phyloP scores from a whole-genome alignment of 2,888 invertebrate genomes.

The Habrosyne pyritoides region DNA sequence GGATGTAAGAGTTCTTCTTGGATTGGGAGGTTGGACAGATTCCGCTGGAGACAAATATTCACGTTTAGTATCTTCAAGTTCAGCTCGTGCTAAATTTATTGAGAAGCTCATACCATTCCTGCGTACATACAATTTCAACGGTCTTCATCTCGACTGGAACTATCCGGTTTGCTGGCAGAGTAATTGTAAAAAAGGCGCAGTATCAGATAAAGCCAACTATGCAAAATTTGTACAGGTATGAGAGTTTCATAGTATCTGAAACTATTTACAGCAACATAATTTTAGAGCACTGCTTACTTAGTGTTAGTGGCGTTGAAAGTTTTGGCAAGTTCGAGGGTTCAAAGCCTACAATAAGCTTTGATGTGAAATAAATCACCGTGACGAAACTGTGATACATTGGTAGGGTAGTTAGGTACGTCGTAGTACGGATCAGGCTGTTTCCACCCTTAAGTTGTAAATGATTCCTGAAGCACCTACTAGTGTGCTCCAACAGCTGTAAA shows the following conservation, averaged over 20 bases:
- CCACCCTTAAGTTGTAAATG: no score
- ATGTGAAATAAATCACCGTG: no score
- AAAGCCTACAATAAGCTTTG: no score
- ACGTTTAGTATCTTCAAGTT: constrained; percentile 87
- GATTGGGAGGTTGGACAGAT: constrained; percentile 98
- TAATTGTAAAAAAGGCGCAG: constrained; percentile 91
- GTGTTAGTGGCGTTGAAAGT: no score
- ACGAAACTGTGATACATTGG: no score
- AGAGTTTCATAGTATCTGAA: constrained; percentile 7
- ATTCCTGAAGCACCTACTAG: no score
- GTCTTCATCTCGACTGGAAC: constrained; percentile 96
- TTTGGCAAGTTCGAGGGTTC: no score
- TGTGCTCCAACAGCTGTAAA: no score
- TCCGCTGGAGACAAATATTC: constrained; percentile 95
- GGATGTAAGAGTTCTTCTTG: constrained; percentile 88
- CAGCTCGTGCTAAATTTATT: constrained; percentile 87
- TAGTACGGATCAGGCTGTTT: no score
- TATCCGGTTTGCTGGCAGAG: constrained; percentile 97
- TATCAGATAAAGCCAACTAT: constrained; percentile 90
- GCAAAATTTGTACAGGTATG: constrained; percentile 88
- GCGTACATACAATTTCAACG: constrained; percentile 90
- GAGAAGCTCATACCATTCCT: constrained; percentile 88
- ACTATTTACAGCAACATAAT: neutral
- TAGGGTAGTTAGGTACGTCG: no score
- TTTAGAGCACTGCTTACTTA: no score